A percentile compares a stretch with the other conserved stretches of the same genome.
Evolutionary conservation across 2,797 vertebrate genomes (phyloP).

Genomic region (Toxotes lorentzi): DNA sequence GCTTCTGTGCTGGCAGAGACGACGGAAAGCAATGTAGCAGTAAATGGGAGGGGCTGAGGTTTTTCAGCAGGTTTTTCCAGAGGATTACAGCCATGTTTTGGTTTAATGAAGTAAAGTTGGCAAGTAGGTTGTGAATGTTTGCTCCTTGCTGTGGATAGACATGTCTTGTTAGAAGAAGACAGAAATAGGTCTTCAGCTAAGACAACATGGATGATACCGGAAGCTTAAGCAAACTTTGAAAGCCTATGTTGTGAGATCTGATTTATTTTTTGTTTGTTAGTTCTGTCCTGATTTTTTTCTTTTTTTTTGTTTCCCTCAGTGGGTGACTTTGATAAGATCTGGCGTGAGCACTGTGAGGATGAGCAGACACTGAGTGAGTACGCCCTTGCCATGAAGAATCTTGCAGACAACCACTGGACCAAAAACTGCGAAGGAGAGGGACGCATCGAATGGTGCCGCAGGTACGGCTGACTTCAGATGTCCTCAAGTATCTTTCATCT

Average conservation of each 20-base stretch:
- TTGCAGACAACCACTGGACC: slow-evolving; percentile 98
- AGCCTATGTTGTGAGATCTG: background rate
- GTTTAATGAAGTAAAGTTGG: slow-evolving; percentile 23
- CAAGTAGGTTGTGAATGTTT: slow-evolving; percentile 64
- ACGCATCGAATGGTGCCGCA: slow-evolving; percentile 99
- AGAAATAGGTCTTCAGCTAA: background rate
- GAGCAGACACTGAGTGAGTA: slow-evolving; percentile 97
- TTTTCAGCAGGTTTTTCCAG: slow-evolving; percentile 21
- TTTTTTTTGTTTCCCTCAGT: slow-evolving; percentile 79
- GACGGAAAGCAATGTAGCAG: background rate
- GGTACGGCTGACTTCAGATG: slow-evolving; percentile 78
- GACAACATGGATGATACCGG: background rate
- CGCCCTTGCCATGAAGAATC: slow-evolving; percentile 98
- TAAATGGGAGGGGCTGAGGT: slow-evolving; percentile 3
- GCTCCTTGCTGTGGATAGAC: background rate
- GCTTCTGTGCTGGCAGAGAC: slow-evolving; percentile 45
- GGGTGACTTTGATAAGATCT: slow-evolving; percentile 99
- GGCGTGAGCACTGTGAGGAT: slow-evolving; percentile 98
- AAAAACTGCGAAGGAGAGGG: slow-evolving; percentile 95
- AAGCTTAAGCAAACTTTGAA: background rate
- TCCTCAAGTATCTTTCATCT: background rate
- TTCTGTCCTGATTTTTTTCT: background rate
- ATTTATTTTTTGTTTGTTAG: background rate
- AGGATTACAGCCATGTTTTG: slow-evolving; percentile 26
- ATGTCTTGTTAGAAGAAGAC: background rate